Percentiles rank a stretch among this genome's conserved stretches.
These are phyloP conservation scores for Tetrax tetrax DNA, from an alignment of 2,113 vertebrate species.

Conservation along the genomic window DNA sequence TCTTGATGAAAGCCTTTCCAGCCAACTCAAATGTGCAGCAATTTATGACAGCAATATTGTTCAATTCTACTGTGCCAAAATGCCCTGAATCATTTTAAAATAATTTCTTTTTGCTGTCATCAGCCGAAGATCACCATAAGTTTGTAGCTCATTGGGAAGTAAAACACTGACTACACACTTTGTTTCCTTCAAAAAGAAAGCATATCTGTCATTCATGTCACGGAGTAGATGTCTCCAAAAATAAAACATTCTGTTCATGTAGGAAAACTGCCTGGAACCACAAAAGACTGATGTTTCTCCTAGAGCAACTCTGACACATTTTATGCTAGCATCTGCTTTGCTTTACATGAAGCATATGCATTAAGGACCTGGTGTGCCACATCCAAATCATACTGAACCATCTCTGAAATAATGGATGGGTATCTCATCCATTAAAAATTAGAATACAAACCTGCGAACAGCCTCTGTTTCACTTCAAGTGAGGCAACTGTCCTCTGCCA, in stretches of 20 bases:
- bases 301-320: not conserved
- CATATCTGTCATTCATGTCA: constrained; percentile 13
- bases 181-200: constrained; percentile 12
- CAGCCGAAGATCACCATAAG: not conserved
- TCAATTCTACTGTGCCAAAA: not conserved
- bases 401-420: not conserved
- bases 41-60: not conserved
- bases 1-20: not conserved
- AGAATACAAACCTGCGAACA: not conserved
- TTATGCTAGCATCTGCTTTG: not conserved
- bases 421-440: not conserved
- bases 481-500: not conserved
- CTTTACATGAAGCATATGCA: not conserved
- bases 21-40: not conserved
- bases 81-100: not conserved
- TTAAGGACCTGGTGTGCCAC: not conserved
- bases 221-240: not conserved
- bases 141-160: constrained; percentile 2
- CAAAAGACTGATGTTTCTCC: constrained; percentile 23
- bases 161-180: constrained; percentile 17
- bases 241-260: constrained; percentile 18
- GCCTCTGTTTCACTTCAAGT: not conserved
- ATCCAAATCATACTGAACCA: not conserved
- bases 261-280: constrained; percentile 27
- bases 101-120: constrained; percentile 34